Base-by-base conservation (phyloP, 1,140 invertebrate species). In the Cephus cinctus region DNA sequence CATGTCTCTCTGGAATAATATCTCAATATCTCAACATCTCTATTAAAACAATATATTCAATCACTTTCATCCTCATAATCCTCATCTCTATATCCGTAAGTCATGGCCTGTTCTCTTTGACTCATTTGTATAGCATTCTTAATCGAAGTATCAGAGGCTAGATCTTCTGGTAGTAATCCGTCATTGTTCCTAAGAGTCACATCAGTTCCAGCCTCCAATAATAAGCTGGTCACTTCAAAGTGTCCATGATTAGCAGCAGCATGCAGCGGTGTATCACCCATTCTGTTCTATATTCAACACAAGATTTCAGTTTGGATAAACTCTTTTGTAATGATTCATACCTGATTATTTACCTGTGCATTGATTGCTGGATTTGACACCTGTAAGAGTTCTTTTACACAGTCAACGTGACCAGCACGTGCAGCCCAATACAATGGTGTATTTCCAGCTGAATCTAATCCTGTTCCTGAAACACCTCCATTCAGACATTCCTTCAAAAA, bases 381-480 rank as follows among this genome's bases (percentile, higher is more conserved):
- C 43, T 65, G 59, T 12, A 83, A 50, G 22, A 84, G 59, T 56
- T 79, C 67, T 54, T 67, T 68, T 0, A 79, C 75, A 58, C 81
- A 83, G 19, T 83, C 80, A 38, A 77, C 22, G 45, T 80, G 78
- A n/a, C 78, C 78, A 23, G 80, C 80, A 63, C 83, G 80, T 21
- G 81, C 73, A 30, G 84, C 85, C 84, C 86, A 89, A 64, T 88
- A 86, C 9, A 89, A 61, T 16, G 86, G 78, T 36, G 84, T 87
- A 32, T 84, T 85, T 6, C 85, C 85, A 46, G 84, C 80, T 56
- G 83, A 80, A 68, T 89, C 87, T 48, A 88, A 70, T 44, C 80
- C 79, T 58, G 87, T 87, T 12, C 83, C 80, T 20, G 86, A 88
- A 47, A 88, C 83, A 38, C 83, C 80, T 64, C 85, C 81, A 39